Percentiles rank a stretch among this genome's conserved stretches.
Conservation (phyloP, 1,140 invertebrate genomes). For the Linepithema humile region DNA sequence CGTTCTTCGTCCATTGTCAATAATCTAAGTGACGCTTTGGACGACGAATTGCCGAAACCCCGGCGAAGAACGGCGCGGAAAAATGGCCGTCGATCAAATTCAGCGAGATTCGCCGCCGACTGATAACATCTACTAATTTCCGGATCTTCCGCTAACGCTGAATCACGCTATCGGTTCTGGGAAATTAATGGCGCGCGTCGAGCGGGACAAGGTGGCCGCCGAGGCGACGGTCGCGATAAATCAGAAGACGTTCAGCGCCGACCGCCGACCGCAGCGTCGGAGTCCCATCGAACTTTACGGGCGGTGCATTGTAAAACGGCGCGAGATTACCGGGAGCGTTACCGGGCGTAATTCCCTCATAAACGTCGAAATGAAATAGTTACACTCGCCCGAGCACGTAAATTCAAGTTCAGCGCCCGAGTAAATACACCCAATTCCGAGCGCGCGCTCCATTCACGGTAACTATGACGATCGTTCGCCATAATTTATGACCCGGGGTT, state of each 20-base stretch:
- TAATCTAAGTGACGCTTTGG: constrained; percentile 16
- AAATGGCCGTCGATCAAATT: constrained; percentile 31
- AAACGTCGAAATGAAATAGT: constrained; percentile 68
- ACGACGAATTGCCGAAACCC: not conserved
- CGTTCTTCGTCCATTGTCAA: constrained; percentile 42
- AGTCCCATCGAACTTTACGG: constrained; percentile 52
- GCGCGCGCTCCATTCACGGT: constrained; percentile 24
- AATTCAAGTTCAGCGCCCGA: not conserved
- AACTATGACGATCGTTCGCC: constrained; percentile 49
- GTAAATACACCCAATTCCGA: constrained; percentile 65
- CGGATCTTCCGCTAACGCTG: not conserved
- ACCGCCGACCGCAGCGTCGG: not conserved
- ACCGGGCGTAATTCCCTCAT: constrained; percentile 62
- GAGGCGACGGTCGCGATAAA: constrained; percentile 39
- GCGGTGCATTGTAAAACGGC: constrained; percentile 54
- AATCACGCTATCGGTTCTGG: not conserved
- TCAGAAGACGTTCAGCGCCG: constrained; percentile 34
- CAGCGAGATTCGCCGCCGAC: not conserved
- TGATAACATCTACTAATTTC: not conserved
- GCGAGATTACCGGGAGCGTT: constrained; percentile 58
- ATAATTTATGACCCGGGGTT: constrained; percentile 55
- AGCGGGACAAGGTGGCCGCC: not conserved
- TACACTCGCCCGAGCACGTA: constrained; percentile 45
- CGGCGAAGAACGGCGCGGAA: not conserved
- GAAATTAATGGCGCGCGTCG: constrained; percentile 21